A percentile compares a stretch with the other conserved stretches of the same genome.
Evolutionary conservation across 2,797 vertebrate species (phyloP).

Genomic region (Xenopus petersii): DNA sequence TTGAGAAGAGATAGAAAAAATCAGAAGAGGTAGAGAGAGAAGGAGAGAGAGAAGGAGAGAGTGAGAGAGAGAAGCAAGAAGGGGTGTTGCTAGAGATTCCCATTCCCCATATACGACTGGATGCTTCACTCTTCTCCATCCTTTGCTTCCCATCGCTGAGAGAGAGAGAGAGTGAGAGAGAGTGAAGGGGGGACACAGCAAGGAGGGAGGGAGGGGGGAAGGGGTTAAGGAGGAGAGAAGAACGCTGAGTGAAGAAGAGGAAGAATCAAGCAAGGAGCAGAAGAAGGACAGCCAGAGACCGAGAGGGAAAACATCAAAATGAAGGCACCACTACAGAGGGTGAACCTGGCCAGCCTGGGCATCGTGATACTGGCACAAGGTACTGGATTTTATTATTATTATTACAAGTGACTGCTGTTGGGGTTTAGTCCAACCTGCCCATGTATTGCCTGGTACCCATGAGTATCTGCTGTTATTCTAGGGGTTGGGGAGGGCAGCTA

Average conservation of each 20-base stretch:
- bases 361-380: conserved; percentile 36
- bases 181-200: conserved; percentile 15
- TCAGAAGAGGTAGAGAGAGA: conserved; percentile 8
- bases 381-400: not conserved
- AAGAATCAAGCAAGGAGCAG: conserved; percentile 11
- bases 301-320: conserved; percentile 20
- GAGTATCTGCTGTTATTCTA: not conserved
- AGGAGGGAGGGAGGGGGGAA: conserved; percentile 30
- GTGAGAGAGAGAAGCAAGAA: conserved; percentile 4
- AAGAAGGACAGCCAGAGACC: conserved; percentile 10
- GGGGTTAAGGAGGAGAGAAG: conserved; percentile 32
- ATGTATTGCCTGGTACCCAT: not conserved
- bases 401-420: too few species aligned
- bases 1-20: conserved; percentile 11
- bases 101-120: conserved; percentile 13
- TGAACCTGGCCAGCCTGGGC: conserved; percentile 10
- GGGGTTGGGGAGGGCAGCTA: too few species aligned
- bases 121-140: conserved; percentile 26
- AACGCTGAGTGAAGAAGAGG: not conserved
- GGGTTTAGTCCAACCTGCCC: not conserved
- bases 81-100: conserved; percentile 25
- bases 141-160: conserved; percentile 7
- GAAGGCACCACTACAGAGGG: conserved; percentile 21
- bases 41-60: conserved; percentile 19
- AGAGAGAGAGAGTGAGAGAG: conserved; percentile 10